Conservation (phyloP, 1,140 invertebrate genomes). For the Drosophila bifasciata region DNA sequence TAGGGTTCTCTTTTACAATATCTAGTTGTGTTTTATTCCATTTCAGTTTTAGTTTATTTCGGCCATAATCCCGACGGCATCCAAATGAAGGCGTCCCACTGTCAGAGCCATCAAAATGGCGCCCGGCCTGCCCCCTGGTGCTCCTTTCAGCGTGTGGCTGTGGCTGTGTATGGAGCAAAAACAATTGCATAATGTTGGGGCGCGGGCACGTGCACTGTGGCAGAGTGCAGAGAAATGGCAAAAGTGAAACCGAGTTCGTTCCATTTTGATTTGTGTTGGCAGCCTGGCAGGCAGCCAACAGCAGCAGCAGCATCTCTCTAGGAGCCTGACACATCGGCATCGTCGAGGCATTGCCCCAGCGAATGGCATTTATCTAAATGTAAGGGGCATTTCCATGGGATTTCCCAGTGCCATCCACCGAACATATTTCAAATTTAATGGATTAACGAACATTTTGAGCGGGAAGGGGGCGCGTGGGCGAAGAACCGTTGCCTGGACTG, state of each 20-base stretch:
- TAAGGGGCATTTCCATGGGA: conserved; percentile 17
- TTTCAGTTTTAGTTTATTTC: conserved; percentile 13
- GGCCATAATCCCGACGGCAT: conserved; percentile 3
- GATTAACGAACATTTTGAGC: conserved; percentile 52
- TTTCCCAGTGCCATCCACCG: conserved; percentile 24
- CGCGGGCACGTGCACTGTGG: conserved; percentile 14
- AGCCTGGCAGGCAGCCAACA: conserved; percentile 15
- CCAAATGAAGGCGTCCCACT: conserved; percentile 25
- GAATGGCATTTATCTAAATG: conserved; percentile 45
- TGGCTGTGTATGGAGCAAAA: conserved; percentile 22
- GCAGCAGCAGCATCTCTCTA: conserved; percentile 12
- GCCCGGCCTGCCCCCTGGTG: conserved; percentile 27
- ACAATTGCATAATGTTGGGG: conserved; percentile 48
- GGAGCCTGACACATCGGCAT: conserved; percentile 22
- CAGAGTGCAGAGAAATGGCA: conserved; percentile 6
- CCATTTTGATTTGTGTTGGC: conserved; percentile 47
- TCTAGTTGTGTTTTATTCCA: conserved; percentile 4
- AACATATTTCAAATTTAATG: conserved; percentile 77
- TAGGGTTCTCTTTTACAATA: conserved; percentile 1
- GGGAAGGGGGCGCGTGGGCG: not conserved
- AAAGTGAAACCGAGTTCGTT: conserved; percentile 44
- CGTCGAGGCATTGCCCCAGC: conserved; percentile 4
- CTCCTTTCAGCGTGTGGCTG: not conserved
- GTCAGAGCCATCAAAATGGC: conserved; percentile 39
- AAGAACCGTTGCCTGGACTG: conserved; percentile 15